Base-by-base conservation (phyloP, 64 coral and sea anemone genomes). In the Trachythela sp. region DNA sequence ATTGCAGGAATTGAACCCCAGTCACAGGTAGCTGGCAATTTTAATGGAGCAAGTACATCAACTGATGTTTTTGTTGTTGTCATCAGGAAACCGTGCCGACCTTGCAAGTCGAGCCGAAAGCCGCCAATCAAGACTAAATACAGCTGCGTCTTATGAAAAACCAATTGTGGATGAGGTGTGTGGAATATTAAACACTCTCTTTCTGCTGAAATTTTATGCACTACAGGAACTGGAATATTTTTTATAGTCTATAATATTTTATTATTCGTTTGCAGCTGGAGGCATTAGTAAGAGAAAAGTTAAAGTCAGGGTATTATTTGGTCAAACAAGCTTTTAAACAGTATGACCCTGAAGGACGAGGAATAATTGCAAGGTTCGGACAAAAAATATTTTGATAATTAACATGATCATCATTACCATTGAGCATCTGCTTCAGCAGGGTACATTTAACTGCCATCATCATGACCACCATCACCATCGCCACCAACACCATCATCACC, bases 261-360 rank as follows among this genome's bases (percentile, higher is more conserved):
- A 6, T 37, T n/a, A n/a, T n/a, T n/a, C n/a, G n/a, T n/a, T n/a
- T 80, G 32, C 38, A 98, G 95, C 43, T 98, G 72, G 93, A 98
- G 77, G 56, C 33, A 39, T 29, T 98, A 32, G 67, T 98, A 24
- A 77, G 91, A 54, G 95, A 98, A 43, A 98, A 98, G 86, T 92
- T 98, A 88, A 98, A 97, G 54, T 94, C 95, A 91, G 93, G 91
- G 35, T 98, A 98, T 88, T 98, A 94, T 72, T 48, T 77, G 10
- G 94, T 98, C 2, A 98, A 94, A 72, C 90, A 93, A 77, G 86
- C 91, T 26, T 98, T 98, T 42, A 98, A 98, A 87, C 89, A 98
- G 32, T 91, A 43, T 91, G 95, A 98, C 51, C 95, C 95, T 43
- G 95, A 98, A 80, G 87, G 89, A 7, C 94, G 94, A 86, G 95